These are phyloP conservation scores for Calyptommatus sinebrachiatus DNA, from an alignment of 2,113 vertebrate species.

Conservation along the genomic window DNA sequence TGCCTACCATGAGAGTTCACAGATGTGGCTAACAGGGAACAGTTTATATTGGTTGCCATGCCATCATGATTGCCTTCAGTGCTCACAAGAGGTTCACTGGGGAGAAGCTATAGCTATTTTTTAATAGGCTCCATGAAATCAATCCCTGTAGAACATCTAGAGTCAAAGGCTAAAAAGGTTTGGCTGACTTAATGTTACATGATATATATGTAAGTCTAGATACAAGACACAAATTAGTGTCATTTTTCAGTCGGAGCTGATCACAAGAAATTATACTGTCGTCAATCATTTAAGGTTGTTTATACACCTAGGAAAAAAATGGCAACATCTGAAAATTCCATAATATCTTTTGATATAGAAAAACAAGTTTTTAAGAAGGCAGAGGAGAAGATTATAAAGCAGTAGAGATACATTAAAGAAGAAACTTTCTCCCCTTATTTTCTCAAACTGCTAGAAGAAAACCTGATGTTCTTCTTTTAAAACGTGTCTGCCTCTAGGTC, in stretches of 20 bases:
- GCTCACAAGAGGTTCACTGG: slow-evolving; percentile 43
- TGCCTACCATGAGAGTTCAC: slow-evolving; percentile 66
- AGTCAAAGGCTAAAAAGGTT: slow-evolving; percentile 69
- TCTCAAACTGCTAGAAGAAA: slow-evolving; percentile 71
- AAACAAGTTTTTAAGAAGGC: slow-evolving; percentile 64
- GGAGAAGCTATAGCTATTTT: slow-evolving; percentile 65
- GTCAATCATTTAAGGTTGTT: slow-evolving; percentile 51
- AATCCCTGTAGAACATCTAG: slow-evolving; percentile 58
- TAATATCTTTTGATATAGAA: slow-evolving; percentile 23
- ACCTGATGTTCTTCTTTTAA: slow-evolving; percentile 80
- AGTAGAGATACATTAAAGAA: slow-evolving; percentile 52
- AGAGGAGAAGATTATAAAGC: slow-evolving; percentile 40
- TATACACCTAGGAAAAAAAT: slow-evolving; percentile 32
- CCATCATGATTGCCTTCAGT: slow-evolving; percentile 58
- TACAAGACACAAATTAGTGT: slow-evolving; percentile 46
- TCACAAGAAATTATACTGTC: slow-evolving; percentile 43
- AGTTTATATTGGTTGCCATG: slow-evolving; percentile 65
- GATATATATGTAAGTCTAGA: slow-evolving; percentile 50
- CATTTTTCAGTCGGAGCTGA: slow-evolving; percentile 49
- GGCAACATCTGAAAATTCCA: slow-evolving; percentile 10
- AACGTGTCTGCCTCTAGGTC: slow-evolving; percentile 82
- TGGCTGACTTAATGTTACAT: slow-evolving; percentile 52
- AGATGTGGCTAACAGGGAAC: slow-evolving; percentile 63
- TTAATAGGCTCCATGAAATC: slow-evolving; percentile 67
- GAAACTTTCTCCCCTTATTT: slow-evolving; percentile 61